phyloP scores from a whole-genome alignment of 1,140 invertebrate genomes.

The Nasonia vitripennis region DNA sequence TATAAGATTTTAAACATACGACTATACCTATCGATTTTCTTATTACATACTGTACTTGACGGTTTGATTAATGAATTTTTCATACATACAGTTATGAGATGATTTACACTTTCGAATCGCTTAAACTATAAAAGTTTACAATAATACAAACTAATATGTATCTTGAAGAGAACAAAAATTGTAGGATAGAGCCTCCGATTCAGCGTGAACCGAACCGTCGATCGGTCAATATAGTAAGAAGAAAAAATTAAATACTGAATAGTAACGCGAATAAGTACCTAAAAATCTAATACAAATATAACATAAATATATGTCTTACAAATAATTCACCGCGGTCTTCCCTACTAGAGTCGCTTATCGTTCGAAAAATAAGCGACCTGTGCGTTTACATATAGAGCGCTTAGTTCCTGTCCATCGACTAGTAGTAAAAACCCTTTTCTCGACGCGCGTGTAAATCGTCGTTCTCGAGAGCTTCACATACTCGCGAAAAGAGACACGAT shows the following conservation, averaged over 20 bases:
- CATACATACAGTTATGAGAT: not conserved
- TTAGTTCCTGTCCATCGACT: slow-evolving; percentile 38
- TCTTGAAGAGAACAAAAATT: not conserved
- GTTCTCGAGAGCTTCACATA: no score
- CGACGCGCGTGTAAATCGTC: not conserved
- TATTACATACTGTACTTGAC: not conserved
- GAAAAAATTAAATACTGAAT: slow-evolving; percentile 31
- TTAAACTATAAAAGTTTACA: not conserved
- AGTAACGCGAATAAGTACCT: slow-evolving; percentile 33
- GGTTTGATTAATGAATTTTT: not conserved
- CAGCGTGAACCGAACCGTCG: no score
- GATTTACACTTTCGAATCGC: not conserved
- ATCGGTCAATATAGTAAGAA: not conserved
- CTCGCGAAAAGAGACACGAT: no score
- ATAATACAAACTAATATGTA: not conserved
- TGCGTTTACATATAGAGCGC: slow-evolving; percentile 21
- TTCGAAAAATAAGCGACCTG: slow-evolving; percentile 9
- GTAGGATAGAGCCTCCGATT: not conserved
- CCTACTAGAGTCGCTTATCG: slow-evolving; percentile 27
- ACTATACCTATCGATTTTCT: not conserved
- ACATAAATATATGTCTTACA: not conserved
- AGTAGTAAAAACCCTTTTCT: slow-evolving; percentile 12
- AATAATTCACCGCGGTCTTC: slow-evolving; percentile 4
- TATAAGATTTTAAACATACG: not conserved
- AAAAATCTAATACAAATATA: slow-evolving; percentile 28